A percentile compares a stretch with the other conserved stretches of the same genome.
phyloP scores from a whole-genome alignment of 2,113 vertebrate species.

The Excalfactoria chinensis region DNA sequence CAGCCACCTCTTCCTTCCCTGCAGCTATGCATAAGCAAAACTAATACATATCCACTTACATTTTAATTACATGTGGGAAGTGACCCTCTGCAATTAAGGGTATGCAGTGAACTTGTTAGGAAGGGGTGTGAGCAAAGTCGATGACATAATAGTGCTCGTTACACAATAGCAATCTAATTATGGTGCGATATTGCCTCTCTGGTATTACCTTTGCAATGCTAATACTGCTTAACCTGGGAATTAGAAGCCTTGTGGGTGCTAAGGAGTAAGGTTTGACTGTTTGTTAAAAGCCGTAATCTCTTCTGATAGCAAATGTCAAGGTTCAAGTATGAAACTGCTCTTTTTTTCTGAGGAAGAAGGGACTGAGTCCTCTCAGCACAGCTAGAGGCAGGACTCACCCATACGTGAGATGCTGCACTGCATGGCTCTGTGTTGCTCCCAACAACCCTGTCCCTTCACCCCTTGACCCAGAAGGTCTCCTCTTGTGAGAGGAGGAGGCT shows the following conservation, averaged over 20 bases:
- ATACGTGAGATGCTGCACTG: not conserved
- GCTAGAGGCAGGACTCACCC: not conserved
- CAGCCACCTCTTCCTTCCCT: not conserved
- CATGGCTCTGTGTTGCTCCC: not conserved
- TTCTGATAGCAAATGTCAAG: not conserved
- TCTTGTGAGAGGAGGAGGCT: not conserved
- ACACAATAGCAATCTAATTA: not conserved
- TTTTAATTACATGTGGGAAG: not conserved
- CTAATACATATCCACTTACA: not conserved
- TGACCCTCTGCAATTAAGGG: not conserved
- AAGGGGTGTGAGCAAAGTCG: not conserved
- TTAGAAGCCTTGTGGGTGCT: not conserved
- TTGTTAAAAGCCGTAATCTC: not conserved
- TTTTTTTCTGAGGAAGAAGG: not conserved
- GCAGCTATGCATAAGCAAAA: not conserved
- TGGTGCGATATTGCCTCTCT: not conserved
- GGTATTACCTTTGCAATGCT: not conserved
- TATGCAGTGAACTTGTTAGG: not conserved
- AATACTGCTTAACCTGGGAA: conserved; percentile 15
- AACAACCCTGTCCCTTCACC: not conserved
- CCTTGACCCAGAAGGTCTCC: not conserved
- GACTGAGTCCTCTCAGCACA: not conserved
- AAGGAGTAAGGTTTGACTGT: not conserved
- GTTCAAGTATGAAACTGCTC: not conserved
- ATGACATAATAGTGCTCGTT: not conserved